Percentiles rank a stretch among this genome's conserved stretches.
Evolutionary conservation across 1,140 invertebrate genomes (phyloP).

Genomic region (Pachyrhynchus sulphureomaculatus): DNA sequence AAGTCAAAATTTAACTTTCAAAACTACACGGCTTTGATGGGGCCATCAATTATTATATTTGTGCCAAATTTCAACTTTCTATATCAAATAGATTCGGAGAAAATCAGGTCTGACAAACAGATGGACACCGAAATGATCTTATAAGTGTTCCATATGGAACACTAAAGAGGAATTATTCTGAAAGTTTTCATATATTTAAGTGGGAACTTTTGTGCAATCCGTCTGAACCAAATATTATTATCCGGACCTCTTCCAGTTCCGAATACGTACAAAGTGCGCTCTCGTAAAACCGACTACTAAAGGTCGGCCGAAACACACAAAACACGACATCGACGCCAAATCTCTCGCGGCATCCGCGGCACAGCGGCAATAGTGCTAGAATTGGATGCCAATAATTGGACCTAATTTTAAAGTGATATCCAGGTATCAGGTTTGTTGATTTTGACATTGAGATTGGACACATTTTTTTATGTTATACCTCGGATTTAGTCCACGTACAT

Average conservation of each 20-base stretch:
- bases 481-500: too few relatives aligned
- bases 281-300: conserved; percentile 2
- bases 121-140: too few relatives aligned
- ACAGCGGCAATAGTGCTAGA: background rate
- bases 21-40: too few relatives aligned
- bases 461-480: too few relatives aligned
- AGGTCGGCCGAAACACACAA: conserved; percentile 6
- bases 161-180: background rate
- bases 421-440: too few relatives aligned
- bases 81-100: too few relatives aligned
- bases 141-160: too few relatives aligned
- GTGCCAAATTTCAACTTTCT: too few relatives aligned
- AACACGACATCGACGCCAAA: conserved; percentile 3
- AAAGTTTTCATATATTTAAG: background rate
- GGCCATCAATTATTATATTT: too few relatives aligned
- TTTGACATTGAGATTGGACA: too few relatives aligned
- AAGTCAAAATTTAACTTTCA: too few relatives aligned
- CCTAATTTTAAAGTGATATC: background rate
- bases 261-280: background rate
- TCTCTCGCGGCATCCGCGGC: background rate
- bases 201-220: background rate
- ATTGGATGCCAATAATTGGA: background rate
- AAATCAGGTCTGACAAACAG: too few relatives aligned
- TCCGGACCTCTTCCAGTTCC: conserved; percentile 8
- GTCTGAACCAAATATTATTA: background rate